phyloP scores from a whole-genome alignment of 1,140 invertebrate genomes.

The Coenobita brevimanus region DNA sequence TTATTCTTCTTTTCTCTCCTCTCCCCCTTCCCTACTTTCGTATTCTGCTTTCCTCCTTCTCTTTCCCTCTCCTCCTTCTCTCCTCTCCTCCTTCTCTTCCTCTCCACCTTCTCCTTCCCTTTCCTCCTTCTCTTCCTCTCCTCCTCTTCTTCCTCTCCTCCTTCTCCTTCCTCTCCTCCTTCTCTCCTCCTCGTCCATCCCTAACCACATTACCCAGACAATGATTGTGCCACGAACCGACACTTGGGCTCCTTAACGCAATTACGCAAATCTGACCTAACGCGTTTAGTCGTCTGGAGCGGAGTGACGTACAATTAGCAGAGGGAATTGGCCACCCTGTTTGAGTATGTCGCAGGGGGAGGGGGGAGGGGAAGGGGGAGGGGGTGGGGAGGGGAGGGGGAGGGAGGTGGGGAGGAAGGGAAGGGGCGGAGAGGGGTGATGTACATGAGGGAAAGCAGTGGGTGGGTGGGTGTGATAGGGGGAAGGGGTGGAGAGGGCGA shows the following conservation, averaged over 20 bases:
- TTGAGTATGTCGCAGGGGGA: neutral
- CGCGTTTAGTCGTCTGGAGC: constrained; percentile 30
- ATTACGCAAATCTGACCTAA: constrained; percentile 56
- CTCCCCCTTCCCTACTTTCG: neutral
- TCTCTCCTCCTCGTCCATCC: neutral
- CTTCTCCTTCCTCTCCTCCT: neutral
- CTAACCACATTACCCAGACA: constrained; percentile 42
- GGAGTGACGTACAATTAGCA: constrained; percentile 40
- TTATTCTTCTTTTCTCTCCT: neutral
- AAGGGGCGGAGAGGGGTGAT: too few species aligned
- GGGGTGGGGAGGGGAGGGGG: neutral
- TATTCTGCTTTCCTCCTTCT: neutral
- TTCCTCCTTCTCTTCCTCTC: neutral
- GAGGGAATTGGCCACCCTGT: constrained; percentile 35
- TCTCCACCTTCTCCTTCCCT: neutral
- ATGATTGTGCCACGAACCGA: constrained; percentile 53
- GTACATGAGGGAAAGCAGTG: too few species aligned
- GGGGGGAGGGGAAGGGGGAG: neutral
- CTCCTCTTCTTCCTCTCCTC: neutral
- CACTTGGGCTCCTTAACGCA: constrained; percentile 45
- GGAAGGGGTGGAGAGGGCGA: too few species aligned
- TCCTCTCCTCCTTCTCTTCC: neutral
- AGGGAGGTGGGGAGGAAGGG: neutral
- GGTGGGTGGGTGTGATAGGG: too few species aligned
- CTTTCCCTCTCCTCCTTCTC: neutral